Conservation (phyloP, 2,113 vertebrate genomes). For the Carollia perspicillata region DNA sequence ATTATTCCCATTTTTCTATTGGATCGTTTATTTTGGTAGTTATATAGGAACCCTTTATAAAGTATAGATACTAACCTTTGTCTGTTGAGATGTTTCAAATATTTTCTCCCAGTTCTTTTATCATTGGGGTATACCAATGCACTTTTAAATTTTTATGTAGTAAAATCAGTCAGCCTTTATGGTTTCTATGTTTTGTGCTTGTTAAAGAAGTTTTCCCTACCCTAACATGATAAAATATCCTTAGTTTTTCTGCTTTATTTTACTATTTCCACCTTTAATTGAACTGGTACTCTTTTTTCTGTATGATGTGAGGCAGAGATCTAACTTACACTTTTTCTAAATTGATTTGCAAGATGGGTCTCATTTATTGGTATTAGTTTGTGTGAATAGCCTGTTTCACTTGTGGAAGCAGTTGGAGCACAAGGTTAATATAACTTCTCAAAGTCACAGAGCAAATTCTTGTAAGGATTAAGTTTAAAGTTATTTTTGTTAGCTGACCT, state of each 20-base stretch:
- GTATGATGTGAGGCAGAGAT: background rate
- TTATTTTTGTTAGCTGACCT: constrained; percentile 29
- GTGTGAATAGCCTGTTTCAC: background rate
- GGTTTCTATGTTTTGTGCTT: background rate
- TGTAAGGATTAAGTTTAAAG: background rate
- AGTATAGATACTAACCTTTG: background rate
- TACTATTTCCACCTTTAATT: background rate
- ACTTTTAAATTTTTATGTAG: constrained; percentile 1
- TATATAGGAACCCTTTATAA: constrained; percentile 22
- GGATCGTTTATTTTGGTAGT: background rate
- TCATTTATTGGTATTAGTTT: background rate
- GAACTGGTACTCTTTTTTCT: constrained; percentile 7
- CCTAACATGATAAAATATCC: background rate
- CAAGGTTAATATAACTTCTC: background rate
- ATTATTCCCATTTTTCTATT: background rate
- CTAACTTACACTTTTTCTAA: constrained; percentile 10
- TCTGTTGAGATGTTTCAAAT: background rate
- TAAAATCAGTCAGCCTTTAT: background rate
- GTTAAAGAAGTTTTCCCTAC: background rate
- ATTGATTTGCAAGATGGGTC: background rate
- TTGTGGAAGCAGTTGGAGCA: background rate
- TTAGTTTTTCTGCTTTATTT: background rate
- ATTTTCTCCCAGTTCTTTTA: background rate
- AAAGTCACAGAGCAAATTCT: background rate
- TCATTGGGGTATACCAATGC: background rate